Percentiles rank a stretch among this genome's conserved stretches.
phyloP scores from a whole-genome alignment of 2,888 invertebrate species.

The Drosophila conformis region DNA sequence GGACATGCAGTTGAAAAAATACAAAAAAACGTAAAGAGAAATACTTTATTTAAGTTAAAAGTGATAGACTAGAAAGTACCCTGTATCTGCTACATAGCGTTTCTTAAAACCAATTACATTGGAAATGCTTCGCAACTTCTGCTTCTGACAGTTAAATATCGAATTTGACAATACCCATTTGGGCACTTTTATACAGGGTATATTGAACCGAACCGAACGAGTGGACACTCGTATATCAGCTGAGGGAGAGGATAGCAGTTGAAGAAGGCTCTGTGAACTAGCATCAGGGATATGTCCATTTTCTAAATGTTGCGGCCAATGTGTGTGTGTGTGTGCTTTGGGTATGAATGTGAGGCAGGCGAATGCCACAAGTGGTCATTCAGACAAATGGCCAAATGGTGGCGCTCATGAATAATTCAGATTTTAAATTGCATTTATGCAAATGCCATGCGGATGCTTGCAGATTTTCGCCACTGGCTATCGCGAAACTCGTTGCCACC shows the following conservation, averaged over 20 bases:
- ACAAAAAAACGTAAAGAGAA: conserved; percentile 9
- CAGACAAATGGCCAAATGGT: conserved; percentile 81
- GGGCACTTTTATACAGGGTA: conserved; percentile 21
- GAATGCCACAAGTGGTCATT: conserved; percentile 80
- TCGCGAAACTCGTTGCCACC: conserved; percentile 38
- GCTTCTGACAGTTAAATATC: not conserved
- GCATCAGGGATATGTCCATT: conserved; percentile 37
- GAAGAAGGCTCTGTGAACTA: conserved; percentile 3
- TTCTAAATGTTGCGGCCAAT: conserved; percentile 53
- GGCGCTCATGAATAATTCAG: conserved; percentile 80
- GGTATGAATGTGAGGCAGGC: conserved; percentile 19
- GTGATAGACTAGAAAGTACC: conserved; percentile 11
- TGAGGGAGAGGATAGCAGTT: not conserved
- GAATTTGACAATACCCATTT: not conserved
- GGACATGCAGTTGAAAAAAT: conserved; percentile 48
- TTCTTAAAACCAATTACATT: not conserved
- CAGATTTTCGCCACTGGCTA: conserved; percentile 75
- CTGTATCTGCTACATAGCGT: not conserved
- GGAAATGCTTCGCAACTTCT: not conserved
- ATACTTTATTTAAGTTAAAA: not conserved
- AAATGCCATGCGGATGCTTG: conserved; percentile 78
- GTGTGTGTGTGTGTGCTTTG: conserved; percentile 1
- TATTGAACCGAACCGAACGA: conserved; percentile 9
- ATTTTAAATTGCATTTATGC: conserved; percentile 81
- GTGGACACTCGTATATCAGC: conserved; percentile 13